Conservation (phyloP, 2,888 invertebrate genomes). For the Chrysomela aeneicollis region DNA sequence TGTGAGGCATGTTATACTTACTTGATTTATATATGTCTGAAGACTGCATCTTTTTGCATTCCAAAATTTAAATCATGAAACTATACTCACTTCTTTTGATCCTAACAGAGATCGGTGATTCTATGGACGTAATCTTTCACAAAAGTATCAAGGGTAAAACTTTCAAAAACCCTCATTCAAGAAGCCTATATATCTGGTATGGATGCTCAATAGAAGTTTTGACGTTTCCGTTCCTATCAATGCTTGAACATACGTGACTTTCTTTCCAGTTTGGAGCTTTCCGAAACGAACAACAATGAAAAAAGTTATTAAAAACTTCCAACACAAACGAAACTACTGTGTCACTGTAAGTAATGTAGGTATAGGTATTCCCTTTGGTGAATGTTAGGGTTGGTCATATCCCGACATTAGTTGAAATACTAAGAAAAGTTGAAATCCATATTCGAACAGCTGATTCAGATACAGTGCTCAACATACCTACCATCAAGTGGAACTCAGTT, state of each 20-base stretch:
- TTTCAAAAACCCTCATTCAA: background rate
- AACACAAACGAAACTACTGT: background rate
- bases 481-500: too few species aligned
- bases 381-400: background rate
- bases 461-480: too few species aligned
- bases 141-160: too few species aligned
- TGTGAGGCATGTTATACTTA: too few species aligned
- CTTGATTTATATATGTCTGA: too few species aligned
- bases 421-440: background rate
- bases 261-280: background rate
- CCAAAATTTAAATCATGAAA: too few species aligned
- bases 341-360: too few species aligned
- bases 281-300: background rate
- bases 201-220: background rate
- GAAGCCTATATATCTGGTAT: background rate
- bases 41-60: too few species aligned
- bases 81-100: too few species aligned
- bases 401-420: too few species aligned
- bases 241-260: constrained; percentile 1
- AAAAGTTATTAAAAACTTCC: constrained; percentile 3
- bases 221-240: background rate
- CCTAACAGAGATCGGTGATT: too few species aligned
- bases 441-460: background rate
- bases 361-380: constrained; percentile 2
- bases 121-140: too few species aligned